Percentiles rank a stretch among this genome's conserved stretches.
Conservation (phyloP, 1,140 invertebrate species). For the Cyphomyrmex costatus region DNA sequence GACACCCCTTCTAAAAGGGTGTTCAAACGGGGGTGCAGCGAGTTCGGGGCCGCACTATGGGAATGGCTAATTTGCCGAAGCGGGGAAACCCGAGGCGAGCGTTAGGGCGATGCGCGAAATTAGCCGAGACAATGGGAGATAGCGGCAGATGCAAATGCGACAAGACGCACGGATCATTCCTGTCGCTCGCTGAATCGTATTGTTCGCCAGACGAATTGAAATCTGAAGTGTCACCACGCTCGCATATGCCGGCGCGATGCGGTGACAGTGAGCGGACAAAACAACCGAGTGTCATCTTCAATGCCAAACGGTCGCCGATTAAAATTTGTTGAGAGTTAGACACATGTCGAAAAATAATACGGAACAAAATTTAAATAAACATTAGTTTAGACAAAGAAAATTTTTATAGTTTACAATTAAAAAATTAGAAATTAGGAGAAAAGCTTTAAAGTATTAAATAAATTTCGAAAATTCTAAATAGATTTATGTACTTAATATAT, state of each 20-base stretch:
- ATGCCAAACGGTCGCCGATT: conserved; percentile 10
- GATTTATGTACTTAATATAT: too few relatives aligned
- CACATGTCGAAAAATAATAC: background rate
- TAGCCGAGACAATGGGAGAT: conserved; percentile 85
- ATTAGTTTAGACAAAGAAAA: background rate
- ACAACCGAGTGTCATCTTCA: conserved; percentile 58
- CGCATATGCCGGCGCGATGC: conserved; percentile 63
- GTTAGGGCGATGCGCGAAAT: conserved; percentile 79
- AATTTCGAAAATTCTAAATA: background rate
- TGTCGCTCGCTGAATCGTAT: conserved; percentile 73
- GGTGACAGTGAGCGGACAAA: conserved; percentile 37
- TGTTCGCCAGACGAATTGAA: conserved; percentile 79
- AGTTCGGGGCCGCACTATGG: conserved; percentile 74
- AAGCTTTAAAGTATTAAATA: background rate
- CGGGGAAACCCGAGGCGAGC: conserved; percentile 71
- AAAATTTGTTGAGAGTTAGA: conserved; percentile 52
- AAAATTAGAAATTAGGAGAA: background rate
- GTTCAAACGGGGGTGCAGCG: conserved; percentile 44
- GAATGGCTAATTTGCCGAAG: conserved; percentile 83
- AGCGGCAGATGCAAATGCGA: conserved; percentile 85
- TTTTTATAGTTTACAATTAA: background rate
- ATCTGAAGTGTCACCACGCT: conserved; percentile 77
- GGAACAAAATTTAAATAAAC: background rate
- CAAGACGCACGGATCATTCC: conserved; percentile 69
- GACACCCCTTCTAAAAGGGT: conserved; percentile 55